Evolutionary conservation across 92 coral and sea anemone species (phyloP).

Genomic region (Heliopora coerulea): DNA sequence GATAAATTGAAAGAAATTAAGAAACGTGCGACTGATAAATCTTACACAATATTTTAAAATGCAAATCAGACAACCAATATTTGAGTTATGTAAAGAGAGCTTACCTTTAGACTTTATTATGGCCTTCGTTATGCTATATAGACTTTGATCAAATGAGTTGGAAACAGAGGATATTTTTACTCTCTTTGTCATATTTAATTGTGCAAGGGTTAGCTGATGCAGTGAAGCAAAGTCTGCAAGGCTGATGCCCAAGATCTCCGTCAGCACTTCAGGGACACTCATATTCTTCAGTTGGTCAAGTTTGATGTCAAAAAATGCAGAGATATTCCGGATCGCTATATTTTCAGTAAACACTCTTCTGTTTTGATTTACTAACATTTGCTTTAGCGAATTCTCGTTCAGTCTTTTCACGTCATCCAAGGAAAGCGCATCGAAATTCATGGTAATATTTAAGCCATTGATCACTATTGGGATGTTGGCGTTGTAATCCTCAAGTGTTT

Average conservation of each 20-base stretch:
- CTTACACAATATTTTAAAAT: too few species aligned
- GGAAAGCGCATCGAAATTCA: neutral
- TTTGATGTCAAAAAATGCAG: constrained; percentile 19
- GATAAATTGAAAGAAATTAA: too few species aligned
- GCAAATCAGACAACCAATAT: too few species aligned
- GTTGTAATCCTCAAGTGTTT: constrained; percentile 19
- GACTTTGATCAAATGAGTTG: constrained; percentile 6
- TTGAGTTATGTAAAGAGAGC: neutral
- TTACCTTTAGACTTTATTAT: constrained; percentile 4
- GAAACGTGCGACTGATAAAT: constrained; percentile 24
- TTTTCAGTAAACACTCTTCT: constrained; percentile 14
- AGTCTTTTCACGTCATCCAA: constrained; percentile 15
- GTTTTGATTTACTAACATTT: constrained; percentile 8
- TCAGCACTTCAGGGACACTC: constrained; percentile 13
- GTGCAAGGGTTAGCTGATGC: neutral
- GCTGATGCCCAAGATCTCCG: neutral
- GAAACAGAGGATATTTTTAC: constrained; percentile 1
- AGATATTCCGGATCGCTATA: constrained; percentile 9
- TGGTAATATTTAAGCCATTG: neutral
- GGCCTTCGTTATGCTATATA: neutral
- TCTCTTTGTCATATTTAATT: neutral
- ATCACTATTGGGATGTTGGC: neutral
- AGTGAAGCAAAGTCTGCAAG: neutral
- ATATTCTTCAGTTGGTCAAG: constrained; percentile 5
- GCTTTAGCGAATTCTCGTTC: constrained; percentile 26